phyloP scores from a whole-genome alignment of 2,113 vertebrate genomes.

The Eurypyga helias region DNA sequence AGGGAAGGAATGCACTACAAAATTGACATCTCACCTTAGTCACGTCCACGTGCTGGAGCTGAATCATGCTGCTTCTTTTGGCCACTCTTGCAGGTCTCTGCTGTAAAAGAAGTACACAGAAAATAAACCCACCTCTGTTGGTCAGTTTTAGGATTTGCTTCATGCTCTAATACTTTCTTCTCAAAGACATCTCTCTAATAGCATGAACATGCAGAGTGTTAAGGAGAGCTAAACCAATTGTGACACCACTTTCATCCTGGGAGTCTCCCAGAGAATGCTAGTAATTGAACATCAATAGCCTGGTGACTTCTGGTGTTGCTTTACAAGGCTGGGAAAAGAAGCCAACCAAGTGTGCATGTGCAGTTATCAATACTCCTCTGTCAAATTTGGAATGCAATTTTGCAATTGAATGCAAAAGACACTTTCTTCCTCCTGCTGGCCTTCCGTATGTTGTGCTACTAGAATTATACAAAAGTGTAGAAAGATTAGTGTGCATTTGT shows the following conservation, averaged over 20 bases:
- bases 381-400: not conserved
- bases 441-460: not conserved
- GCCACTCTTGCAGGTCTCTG: not conserved
- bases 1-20: not conserved
- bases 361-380: not conserved
- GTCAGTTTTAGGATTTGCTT: not conserved
- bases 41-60: not conserved
- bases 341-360: not conserved
- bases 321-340: not conserved
- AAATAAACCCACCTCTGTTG: not conserved
- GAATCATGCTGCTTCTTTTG: not conserved
- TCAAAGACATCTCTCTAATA: not conserved
- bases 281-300: not conserved
- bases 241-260: not conserved
- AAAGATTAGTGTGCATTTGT: not conserved
- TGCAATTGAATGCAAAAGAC: not conserved
- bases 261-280: not conserved
- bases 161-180: not conserved
- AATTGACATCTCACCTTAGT: not conserved
- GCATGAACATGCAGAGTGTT: not conserved
- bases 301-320: not conserved
- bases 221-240: not conserved
- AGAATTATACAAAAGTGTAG: not conserved
- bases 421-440: not conserved
- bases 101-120: not conserved